Base-by-base conservation (phyloP, 2,888 invertebrate species). In the Argyra leucocephala region DNA sequence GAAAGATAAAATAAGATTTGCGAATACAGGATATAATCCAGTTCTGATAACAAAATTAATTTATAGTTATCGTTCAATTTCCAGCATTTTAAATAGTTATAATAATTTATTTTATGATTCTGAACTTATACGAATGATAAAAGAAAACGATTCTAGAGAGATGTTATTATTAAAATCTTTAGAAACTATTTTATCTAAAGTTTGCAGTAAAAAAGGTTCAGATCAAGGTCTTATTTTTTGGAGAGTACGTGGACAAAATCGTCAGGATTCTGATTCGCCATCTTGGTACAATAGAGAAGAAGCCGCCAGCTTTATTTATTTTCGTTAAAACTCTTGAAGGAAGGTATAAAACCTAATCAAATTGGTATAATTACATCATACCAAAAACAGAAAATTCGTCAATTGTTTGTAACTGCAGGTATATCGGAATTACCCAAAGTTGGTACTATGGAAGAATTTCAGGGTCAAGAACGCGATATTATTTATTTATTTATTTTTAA, bases 351-450 rank as follows among this genome's bases (percentile, higher is more conserved):
- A 1, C 79, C 84, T 0, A 71, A 74, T 36, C 73, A 73, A 63
- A 79, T 97, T 73, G 97, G 96, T 4, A 87, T 97, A 66, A 91
- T 97, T 67, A 90, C 96, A 18, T 96, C 96, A 0, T 97, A 97
- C 75, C 81, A 88, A 67, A 92, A 93, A 76, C 97, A 97, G 85
- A 70, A 73, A 57, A 66, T 78, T 7, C 71, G 76, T 1, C 71
- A 62, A 48, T 67, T 77, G 63, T 75, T 77, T 31, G 82, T 82
- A 63, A 82, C 82, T 62, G 80, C 84, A 22, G 80, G 83, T 57
- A 68, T 76, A 21, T 67, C 68, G 22, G 58, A 64, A 1, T 73
- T 77, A 71, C 86, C 89, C 61, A 85, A 91, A 81, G 83, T 92
- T 58, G 91, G 90, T 0, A 88, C 89, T 4, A 90, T 92, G 1